phyloP scores from a whole-genome alignment of 2,797 vertebrate genomes.

The Notolepis coatsorum region DNA sequence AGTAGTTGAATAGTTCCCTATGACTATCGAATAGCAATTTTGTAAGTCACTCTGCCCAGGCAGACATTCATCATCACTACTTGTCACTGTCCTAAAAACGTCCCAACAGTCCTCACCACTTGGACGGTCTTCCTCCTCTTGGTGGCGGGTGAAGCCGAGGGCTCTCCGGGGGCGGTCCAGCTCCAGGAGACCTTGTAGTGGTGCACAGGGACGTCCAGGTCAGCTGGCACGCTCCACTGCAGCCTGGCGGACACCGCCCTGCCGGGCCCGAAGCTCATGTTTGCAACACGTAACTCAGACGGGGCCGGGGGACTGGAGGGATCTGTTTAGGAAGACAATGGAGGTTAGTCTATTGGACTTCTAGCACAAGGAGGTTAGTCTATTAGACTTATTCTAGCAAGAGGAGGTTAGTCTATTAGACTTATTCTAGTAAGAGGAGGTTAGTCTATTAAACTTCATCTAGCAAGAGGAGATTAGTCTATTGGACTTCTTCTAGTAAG shows the following conservation, averaged over 20 bases:
- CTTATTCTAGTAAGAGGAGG: no score
- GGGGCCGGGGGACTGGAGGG: conserved; percentile 86
- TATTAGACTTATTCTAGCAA: no score
- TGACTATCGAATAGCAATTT: background rate
- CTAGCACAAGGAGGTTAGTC: no score
- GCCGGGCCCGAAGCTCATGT: conserved; percentile 82
- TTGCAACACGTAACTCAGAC: conserved; percentile 82
- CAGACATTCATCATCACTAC: background rate
- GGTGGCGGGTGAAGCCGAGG: conserved; percentile 79
- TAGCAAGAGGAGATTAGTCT: no score
- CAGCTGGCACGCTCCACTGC: conserved; percentile 82
- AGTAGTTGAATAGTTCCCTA: no score
- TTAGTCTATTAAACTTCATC: no score
- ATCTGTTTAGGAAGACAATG: conserved; percentile 72
- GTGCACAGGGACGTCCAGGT: conserved; percentile 89
- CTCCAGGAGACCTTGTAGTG: conserved; percentile 95
- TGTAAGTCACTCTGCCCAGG: background rate
- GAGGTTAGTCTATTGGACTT: no score
- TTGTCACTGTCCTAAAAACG: background rate
- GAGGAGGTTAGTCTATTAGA: no score
- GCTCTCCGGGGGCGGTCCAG: conserved; percentile 79
- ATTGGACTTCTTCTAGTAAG: no score
- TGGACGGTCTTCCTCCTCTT: conserved; percentile 87
- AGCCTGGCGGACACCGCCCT: conserved; percentile 78
- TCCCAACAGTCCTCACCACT: conserved; percentile 78